These are phyloP conservation scores for Linnaemya vulpina DNA, from an alignment of 2,888 invertebrate species.

Conservation along the genomic window DNA sequence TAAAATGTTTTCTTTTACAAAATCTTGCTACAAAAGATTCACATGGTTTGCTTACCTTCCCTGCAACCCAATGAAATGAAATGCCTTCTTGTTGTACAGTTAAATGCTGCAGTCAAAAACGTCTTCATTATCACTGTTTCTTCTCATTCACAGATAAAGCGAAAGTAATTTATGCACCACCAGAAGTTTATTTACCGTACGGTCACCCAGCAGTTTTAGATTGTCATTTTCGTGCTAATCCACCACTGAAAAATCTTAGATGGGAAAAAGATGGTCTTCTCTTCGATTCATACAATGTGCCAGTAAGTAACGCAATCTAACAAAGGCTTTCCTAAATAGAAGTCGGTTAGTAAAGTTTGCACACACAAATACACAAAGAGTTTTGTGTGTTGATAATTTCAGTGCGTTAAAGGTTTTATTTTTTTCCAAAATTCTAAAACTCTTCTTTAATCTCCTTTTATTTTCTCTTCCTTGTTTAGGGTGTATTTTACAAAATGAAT, in stretches of 20 bases:
- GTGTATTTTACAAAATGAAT: slow-evolving; percentile 92
- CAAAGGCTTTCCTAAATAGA: background rate
- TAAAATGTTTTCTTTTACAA: background rate
- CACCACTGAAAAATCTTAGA: slow-evolving; percentile 92
- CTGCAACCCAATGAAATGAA: background rate
- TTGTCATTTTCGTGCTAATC: slow-evolving; percentile 96
- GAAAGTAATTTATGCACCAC: slow-evolving; percentile 93
- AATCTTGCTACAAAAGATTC: too few relatives aligned
- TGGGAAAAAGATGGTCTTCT: slow-evolving; percentile 97
- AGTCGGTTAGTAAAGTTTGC: background rate
- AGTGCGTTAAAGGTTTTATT: background rate
- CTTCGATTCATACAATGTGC: slow-evolving; percentile 95
- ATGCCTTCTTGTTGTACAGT: background rate
- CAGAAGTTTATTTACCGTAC: slow-evolving; percentile 92
- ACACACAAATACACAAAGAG: background rate
- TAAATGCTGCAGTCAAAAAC: background rate
- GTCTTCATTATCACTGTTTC: background rate
- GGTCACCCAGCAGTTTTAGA: slow-evolving; percentile 92
- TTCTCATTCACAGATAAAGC: slow-evolving; percentile 89
- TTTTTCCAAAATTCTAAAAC: background rate
- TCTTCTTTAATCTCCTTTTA: background rate
- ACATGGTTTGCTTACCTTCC: too few relatives aligned
- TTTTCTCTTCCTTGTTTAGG: slow-evolving; percentile 78
- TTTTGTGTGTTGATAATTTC: slow-evolving; percentile 25
- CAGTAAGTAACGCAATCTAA: slow-evolving; percentile 76